Percentiles rank a stretch among this genome's conserved stretches.
phyloP scores from a whole-genome alignment of 1,140 invertebrate species.

The Aethina tumida region DNA sequence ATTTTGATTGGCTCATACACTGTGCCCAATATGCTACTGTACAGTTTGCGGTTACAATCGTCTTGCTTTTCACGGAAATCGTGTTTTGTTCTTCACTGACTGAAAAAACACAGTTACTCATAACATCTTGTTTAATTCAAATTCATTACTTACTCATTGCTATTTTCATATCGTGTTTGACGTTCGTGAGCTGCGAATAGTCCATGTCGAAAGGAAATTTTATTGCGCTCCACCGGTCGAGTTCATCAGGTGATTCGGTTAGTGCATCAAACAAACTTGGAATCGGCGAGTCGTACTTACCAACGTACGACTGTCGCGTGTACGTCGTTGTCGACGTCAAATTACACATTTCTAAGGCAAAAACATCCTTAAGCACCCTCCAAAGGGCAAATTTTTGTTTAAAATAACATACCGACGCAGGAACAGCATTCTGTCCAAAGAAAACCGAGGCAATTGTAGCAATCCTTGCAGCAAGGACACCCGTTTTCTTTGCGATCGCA shows the following conservation, averaged over 20 bases:
- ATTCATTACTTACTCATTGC: slow-evolving; percentile 49
- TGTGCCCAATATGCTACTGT: slow-evolving; percentile 87
- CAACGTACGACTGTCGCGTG: slow-evolving; percentile 74
- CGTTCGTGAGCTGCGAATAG: slow-evolving; percentile 25
- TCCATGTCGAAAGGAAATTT: slow-evolving; percentile 68
- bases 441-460: slow-evolving; percentile 78
- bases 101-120: not conserved
- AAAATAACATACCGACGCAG: slow-evolving; percentile 57
- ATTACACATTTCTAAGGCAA: slow-evolving; percentile 70
- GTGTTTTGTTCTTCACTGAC: slow-evolving; percentile 50
- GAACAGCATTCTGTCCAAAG: slow-evolving; percentile 90
- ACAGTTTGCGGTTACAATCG: slow-evolving; percentile 66
- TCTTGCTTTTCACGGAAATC: slow-evolving; percentile 49
- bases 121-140: too few relatives aligned
- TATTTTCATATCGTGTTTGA: slow-evolving; percentile 58
- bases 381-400: not conserved
- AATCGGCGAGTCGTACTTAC: slow-evolving; percentile 71
- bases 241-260: slow-evolving; percentile 64
- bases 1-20: slow-evolving; percentile 84
- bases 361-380: slow-evolving; percentile 6
- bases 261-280: slow-evolving; percentile 73
- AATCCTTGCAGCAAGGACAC: slow-evolving; percentile 88
- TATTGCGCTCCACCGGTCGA: slow-evolving; percentile 65
- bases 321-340: slow-evolving; percentile 53
- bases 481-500: slow-evolving; percentile 68